phyloP scores from a whole-genome alignment of 2,888 invertebrate genomes.

The Acholoe squamosa region DNA sequence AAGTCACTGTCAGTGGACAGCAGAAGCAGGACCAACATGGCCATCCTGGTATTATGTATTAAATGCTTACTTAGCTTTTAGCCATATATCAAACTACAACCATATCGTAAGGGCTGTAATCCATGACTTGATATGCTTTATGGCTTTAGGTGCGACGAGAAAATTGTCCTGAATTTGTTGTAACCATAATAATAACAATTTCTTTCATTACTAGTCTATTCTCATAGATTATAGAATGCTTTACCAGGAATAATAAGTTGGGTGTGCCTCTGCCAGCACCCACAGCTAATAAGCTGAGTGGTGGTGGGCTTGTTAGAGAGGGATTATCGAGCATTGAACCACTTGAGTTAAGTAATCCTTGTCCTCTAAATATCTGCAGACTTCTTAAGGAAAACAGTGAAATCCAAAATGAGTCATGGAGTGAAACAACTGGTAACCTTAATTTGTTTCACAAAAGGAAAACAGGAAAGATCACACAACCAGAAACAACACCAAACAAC shows the following conservation, averaged over 20 bases:
- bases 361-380: too few relatives aligned
- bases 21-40: neutral
- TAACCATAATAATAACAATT: too few relatives aligned
- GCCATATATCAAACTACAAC: too few relatives aligned
- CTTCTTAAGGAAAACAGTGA: neutral
- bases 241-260: neutral
- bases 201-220: too few relatives aligned
- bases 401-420: neutral
- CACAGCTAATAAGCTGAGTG: conserved; percentile 7
- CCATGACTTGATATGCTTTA: too few relatives aligned
- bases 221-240: too few relatives aligned
- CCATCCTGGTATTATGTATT: neutral
- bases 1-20: conserved; percentile 6
- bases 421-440: neutral
- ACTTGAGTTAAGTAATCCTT: too few relatives aligned
- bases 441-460: conserved; percentile 26
- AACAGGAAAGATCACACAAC: neutral
- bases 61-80: neutral
- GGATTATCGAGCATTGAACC: neutral
- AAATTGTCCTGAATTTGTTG: too few relatives aligned
- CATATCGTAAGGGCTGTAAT: too few relatives aligned
- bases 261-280: conserved; percentile 11
- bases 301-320: neutral
- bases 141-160: too few relatives aligned
- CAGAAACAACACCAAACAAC: neutral